Conservation (phyloP, 2,888 invertebrate genomes). For the Lepidonotus clava region DNA sequence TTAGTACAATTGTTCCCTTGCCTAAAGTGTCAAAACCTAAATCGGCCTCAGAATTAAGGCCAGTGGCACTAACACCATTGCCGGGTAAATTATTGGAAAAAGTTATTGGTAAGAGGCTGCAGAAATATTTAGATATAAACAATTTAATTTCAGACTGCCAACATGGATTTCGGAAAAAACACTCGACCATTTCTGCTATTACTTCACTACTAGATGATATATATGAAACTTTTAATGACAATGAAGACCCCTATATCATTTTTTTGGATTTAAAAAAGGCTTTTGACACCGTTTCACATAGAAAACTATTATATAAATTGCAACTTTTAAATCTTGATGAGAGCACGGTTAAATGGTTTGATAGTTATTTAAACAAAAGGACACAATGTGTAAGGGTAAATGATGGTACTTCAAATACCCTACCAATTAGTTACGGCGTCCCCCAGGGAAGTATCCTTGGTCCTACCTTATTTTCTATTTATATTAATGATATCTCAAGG, state of each 20-base stretch:
- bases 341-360: neutral
- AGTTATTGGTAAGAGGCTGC: neutral
- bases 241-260: no score
- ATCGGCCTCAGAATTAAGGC: no score
- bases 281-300: no score
- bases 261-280: no score
- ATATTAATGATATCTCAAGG: slow-evolving; percentile 1
- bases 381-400: neutral
- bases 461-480: neutral
- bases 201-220: no score
- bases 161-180: neutral
- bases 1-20: no score
- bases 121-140: neutral
- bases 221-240: no score
- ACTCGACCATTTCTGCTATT: no score
- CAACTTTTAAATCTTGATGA: neutral
- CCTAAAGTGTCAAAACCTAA: no score
- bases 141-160: neutral
- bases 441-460: slow-evolving; percentile 3
- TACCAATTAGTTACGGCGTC: neutral
- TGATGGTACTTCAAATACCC: neutral
- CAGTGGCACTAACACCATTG: no score
- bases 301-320: neutral
- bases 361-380: neutral
- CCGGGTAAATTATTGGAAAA: neutral